These are phyloP conservation scores for Reinhardtius hippoglossoides DNA, from an alignment of 2,113 vertebrate species.

Conservation along the genomic window DNA sequence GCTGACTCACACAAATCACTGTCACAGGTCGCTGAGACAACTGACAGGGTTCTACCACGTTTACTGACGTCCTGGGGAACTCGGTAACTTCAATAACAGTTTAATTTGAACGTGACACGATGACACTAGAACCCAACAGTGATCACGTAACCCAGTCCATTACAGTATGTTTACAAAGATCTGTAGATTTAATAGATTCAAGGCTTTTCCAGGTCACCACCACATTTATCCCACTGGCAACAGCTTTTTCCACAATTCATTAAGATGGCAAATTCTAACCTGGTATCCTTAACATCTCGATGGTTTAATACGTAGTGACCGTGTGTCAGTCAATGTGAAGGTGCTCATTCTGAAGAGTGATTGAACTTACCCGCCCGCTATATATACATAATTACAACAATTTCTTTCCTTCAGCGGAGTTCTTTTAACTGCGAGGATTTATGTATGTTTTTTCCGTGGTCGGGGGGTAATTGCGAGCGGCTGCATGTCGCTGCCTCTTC, in stretches of 20 bases:
- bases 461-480: constrained; percentile 27
- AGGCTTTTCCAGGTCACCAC: not conserved
- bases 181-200: too few species aligned
- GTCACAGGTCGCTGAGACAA: too few species aligned
- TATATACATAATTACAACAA: constrained; percentile 30
- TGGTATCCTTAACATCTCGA: not conserved
- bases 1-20: too few species aligned
- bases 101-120: too few species aligned
- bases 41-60: too few species aligned
- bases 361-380: constrained; percentile 1
- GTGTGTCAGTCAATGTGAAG: not conserved
- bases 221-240: not conserved
- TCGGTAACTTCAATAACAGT: too few species aligned
- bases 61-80: too few species aligned
- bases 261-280: not conserved
- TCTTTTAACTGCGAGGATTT: constrained; percentile 11
- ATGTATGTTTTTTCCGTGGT: constrained; percentile 13
- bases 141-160: too few species aligned
- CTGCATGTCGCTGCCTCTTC: constrained; percentile 40
- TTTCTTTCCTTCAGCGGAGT: constrained; percentile 12
- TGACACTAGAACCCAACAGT: too few species aligned
- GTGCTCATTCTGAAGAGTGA: constrained; percentile 12
- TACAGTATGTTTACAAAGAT: too few species aligned
- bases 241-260: not conserved
- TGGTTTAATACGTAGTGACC: too few species aligned